Evolutionary conservation across 1,140 invertebrate genomes (phyloP).

Genomic region (Apocrypta bakeri): DNA sequence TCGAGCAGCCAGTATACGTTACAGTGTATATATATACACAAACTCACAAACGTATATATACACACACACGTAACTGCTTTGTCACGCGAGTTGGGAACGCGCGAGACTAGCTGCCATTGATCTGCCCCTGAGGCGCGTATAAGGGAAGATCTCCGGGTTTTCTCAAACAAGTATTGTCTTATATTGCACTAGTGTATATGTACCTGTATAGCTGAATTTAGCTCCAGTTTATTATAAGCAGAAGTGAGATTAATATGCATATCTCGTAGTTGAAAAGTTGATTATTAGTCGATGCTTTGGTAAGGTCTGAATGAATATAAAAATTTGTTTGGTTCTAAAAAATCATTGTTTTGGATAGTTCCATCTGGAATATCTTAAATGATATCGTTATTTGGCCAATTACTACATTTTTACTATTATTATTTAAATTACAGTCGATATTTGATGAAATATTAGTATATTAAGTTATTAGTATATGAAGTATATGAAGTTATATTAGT

Average conservation of each 20-base stretch:
- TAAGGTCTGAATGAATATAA: too few species aligned
- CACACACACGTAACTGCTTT: constrained; percentile 37
- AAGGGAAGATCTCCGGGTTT: background rate
- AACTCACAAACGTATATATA: constrained; percentile 21
- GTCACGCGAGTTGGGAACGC: constrained; percentile 23
- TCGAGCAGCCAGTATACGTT: constrained; percentile 8
- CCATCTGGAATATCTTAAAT: too few species aligned
- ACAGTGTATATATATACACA: constrained; percentile 20
- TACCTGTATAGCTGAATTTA: background rate
- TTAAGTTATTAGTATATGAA: too few species aligned
- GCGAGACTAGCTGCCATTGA: background rate
- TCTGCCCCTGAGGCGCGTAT: background rate
- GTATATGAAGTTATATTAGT: too few species aligned
- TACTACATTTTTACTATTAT: too few species aligned
- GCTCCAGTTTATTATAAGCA: background rate
- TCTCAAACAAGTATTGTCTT: background rate
- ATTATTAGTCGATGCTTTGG: too few species aligned
- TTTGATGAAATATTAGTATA: too few species aligned
- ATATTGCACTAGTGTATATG: background rate
- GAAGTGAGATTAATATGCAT: too few species aligned
- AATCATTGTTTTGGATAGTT: too few species aligned
- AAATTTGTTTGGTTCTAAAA: too few species aligned
- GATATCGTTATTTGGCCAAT: too few species aligned
- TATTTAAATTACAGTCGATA: too few species aligned
- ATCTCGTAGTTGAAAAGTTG: background rate